Evolutionary conservation across 2,113 vertebrate genomes (phyloP).

Genomic region (Paramormyrops kingsleyae): DNA sequence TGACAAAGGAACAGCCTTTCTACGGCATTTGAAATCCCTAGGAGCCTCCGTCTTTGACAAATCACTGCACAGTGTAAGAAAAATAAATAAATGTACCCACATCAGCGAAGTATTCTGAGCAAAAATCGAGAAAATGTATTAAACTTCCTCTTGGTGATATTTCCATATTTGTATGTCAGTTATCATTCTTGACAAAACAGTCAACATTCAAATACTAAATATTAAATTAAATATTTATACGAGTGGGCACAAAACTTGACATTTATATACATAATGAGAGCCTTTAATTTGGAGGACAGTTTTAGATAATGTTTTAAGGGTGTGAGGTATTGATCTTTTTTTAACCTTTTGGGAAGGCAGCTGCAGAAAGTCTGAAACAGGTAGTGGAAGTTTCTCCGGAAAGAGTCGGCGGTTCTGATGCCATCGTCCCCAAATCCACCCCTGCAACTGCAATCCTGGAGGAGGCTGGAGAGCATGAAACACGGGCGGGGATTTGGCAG

Average conservation of each 20-base stretch:
- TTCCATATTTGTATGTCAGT: background rate
- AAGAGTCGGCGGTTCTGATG: background rate
- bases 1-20: background rate
- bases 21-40: background rate
- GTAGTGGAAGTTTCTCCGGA: background rate
- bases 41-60: background rate
- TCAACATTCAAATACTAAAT: background rate
- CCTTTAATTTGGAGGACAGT: background rate
- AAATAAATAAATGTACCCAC: background rate
- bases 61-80: background rate
- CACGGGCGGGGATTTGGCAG: background rate
- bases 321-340: constrained; percentile 34
- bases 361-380: background rate
- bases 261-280: background rate
- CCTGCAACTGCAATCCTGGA: background rate
- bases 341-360: constrained; percentile 28
- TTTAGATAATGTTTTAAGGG: constrained; percentile 38
- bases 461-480: background rate
- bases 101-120: background rate
- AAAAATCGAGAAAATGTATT: background rate
- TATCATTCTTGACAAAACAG: background rate
- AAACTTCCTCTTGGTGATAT: background rate
- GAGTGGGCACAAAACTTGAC: background rate
- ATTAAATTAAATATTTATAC: background rate
- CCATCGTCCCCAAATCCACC: no score